Conservation (phyloP, 2,113 vertebrate species). For the Felis chaus region DNA sequence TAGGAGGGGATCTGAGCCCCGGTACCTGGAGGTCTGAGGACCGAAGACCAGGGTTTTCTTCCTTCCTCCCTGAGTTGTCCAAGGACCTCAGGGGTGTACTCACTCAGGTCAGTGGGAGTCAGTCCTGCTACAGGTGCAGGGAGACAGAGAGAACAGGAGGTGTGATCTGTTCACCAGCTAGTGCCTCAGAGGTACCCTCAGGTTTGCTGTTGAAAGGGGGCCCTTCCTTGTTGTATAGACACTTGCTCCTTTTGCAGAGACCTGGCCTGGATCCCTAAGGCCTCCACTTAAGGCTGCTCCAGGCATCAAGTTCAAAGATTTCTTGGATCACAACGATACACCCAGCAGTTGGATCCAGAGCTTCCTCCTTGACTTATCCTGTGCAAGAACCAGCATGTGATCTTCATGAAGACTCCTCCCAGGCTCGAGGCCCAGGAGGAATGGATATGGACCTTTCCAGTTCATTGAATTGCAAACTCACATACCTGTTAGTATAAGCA, state of each 20-base stretch:
- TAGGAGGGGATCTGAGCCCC: too few species aligned
- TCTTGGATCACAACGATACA: background rate
- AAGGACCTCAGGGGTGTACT: background rate
- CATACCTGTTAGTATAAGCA: background rate
- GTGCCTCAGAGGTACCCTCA: background rate
- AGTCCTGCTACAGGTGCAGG: background rate
- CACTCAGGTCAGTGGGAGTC: background rate
- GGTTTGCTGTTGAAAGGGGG: background rate
- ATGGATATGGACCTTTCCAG: too few species aligned
- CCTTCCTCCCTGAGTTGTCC: background rate
- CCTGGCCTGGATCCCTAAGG: background rate
- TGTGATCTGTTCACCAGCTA: background rate
- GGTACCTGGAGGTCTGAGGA: too few species aligned
- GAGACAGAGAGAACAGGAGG: background rate
- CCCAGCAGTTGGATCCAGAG: background rate
- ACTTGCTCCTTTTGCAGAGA: background rate
- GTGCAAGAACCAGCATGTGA: background rate
- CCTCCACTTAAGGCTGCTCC: rapidly evolving
- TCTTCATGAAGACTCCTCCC: background rate
- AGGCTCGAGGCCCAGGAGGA: background rate
- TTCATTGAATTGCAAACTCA: background rate
- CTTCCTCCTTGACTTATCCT: background rate
- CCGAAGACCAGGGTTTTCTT: too few species aligned
- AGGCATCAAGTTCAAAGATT: background rate
- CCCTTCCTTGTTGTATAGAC: background rate